Base-by-base conservation (phyloP, 2,113 vertebrate species). In the Stigmatopora argus region DNA sequence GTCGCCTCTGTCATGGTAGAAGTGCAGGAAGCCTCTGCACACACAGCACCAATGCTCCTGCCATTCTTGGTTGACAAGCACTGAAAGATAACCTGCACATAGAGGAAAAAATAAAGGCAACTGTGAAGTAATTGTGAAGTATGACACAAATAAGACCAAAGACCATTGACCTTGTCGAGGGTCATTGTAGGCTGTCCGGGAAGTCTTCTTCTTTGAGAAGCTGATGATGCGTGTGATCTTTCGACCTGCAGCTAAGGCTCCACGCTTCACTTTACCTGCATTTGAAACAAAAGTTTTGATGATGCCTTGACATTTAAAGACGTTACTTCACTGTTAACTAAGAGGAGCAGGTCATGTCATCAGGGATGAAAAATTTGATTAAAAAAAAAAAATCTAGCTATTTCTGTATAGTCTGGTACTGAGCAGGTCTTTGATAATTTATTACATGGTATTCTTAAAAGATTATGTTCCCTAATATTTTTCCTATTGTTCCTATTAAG, bases 161-260 rank as follows among this genome's bases (percentile, higher is more conserved):
- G 8, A 12, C 4, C 10, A 19, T 78, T 68, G 52, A 99, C 97
- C 97, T 18, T 93, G 94, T 75, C 94, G 93, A 0, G 95, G 96
- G 76, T 96, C 89, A 34, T 86, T 91, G 73, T 89, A 91, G 14
- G 92, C 83, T 0, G 80, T 86, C 55, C 87, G 92, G 0, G 83
- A 75, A 0, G 90, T 77, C 79, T 99, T 99, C 85, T 95, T 99
- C 84, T 97, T 99, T 62, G 96, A 96, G 85, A 98, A 98, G 80
- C 93, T 95, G 85, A 98, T 99, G 83, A 98, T 98, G 12, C 94
- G 93, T 17, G 93, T 98, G 88, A 99, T 98, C 84, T 98, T 99
- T 56, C 93, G 93, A 23, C 97, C 97, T 0, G 97, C 97, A 0
- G 93, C 95, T 0, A 99, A 91, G 44, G 95, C 90, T 0, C 93